A percentile compares a stretch with the other conserved stretches of the same genome.
These are phyloP conservation scores for Arbacia lixula DNA, from an alignment of 53 echinoderm and acorn worm species.

Conservation along the genomic window DNA sequence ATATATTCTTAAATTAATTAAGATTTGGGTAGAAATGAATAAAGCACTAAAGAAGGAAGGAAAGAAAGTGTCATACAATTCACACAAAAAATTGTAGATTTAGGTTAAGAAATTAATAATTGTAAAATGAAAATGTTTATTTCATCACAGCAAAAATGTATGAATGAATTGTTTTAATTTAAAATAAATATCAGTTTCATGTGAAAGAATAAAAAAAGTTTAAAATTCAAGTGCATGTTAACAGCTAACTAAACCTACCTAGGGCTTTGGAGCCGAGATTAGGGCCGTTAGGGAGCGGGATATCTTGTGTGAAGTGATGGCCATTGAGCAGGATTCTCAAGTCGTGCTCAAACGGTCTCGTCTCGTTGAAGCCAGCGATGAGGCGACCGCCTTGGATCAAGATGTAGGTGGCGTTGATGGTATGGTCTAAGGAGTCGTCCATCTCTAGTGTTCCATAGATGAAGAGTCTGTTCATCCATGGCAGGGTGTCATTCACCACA, in stretches of 20 bases:
- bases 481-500: slow-evolving; percentile 74
- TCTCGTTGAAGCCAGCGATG: slow-evolving; percentile 65
- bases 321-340: slow-evolving; percentile 70
- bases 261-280: slow-evolving; percentile 88
- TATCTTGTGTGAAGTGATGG: slow-evolving; percentile 75
- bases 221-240: no score
- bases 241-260: slow-evolving; percentile 69
- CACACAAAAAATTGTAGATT: no score
- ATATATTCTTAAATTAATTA: no score
- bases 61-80: no score
- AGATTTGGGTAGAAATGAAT: no score
- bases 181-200: no score
- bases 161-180: no score
- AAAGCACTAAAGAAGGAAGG: no score
- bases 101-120: no score
- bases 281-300: slow-evolving; percentile 85
- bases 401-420: slow-evolving; percentile 78
- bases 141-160: no score
- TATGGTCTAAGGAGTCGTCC: slow-evolving; percentile 62
- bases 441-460: slow-evolving; percentile 87
- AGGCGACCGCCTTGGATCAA: slow-evolving; percentile 88
- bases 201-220: no score
- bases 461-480: slow-evolving; percentile 76
- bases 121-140: no score
- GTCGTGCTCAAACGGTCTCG: slow-evolving; percentile 67